Percentiles rank a stretch among this genome's conserved stretches.
phyloP scores from a whole-genome alignment of 2,888 invertebrate genomes.

The Periphyllus acericola region DNA sequence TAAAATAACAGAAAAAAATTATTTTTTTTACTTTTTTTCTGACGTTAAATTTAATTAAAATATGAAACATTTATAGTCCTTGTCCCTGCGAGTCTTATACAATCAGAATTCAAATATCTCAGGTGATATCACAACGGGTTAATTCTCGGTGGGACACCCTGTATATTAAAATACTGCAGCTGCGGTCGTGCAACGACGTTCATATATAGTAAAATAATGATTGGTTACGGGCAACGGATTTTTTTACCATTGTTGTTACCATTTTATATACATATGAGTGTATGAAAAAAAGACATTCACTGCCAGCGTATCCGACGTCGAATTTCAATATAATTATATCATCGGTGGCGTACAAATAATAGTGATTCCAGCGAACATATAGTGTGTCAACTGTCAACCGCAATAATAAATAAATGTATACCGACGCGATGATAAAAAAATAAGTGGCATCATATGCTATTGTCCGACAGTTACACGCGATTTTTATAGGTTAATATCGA shows the following conservation, averaged over 20 bases:
- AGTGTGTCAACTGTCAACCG: conserved; percentile 11
- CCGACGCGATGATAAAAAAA: background rate
- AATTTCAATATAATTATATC: background rate
- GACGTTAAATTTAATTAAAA: too few species aligned
- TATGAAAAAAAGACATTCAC: background rate
- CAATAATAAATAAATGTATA: background rate
- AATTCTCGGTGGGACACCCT: too few species aligned
- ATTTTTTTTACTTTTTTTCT: too few species aligned
- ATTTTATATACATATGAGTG: background rate
- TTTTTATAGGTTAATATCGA: background rate
- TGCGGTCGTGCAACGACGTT: too few species aligned
- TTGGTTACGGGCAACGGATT: conserved; percentile 35
- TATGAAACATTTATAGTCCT: too few species aligned
- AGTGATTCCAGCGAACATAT: background rate
- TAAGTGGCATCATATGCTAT: background rate
- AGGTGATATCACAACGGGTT: too few species aligned
- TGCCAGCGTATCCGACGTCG: background rate
- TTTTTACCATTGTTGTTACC: background rate
- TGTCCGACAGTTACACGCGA: background rate
- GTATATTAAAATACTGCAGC: too few species aligned
- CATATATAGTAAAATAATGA: conserved; percentile 14
- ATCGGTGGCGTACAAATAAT: background rate
- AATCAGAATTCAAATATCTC: too few species aligned
- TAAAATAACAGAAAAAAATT: too few species aligned
- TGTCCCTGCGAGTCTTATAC: too few species aligned